phyloP scores from a whole-genome alignment of 2,888 invertebrate genomes.

The Apoderus coryli region DNA sequence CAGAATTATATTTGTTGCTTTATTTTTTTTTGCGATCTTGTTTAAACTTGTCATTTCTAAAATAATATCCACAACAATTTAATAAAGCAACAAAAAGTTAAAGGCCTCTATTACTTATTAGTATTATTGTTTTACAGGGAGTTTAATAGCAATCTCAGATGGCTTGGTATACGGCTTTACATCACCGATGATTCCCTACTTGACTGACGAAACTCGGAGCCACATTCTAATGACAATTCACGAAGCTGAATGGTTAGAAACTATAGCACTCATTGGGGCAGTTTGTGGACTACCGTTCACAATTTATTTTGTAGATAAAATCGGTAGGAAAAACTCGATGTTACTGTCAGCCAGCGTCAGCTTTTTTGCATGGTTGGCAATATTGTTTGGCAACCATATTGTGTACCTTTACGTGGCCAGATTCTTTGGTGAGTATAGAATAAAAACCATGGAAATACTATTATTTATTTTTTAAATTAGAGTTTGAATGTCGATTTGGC shows the following conservation, averaged over 20 bases:
- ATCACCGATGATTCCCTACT: conserved; percentile 28
- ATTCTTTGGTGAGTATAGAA: too few species aligned
- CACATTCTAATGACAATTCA: conserved; percentile 25
- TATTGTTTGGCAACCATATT: conserved; percentile 22
- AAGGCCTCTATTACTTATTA: too few species aligned
- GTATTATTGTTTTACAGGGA: conserved; percentile 21
- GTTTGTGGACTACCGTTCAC: conserved; percentile 25
- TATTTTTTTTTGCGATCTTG: too few species aligned
- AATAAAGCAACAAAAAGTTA: too few species aligned
- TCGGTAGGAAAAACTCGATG: conserved; percentile 27
- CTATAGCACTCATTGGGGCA: conserved; percentile 22
- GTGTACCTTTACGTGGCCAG: conserved; percentile 13
- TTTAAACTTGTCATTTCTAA: too few species aligned
- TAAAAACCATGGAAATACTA: too few species aligned
- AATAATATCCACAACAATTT: too few species aligned
- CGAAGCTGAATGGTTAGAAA: conserved; percentile 24
- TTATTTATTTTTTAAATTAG: too few species aligned
- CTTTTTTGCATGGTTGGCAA: conserved; percentile 27
- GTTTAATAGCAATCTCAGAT: conserved; percentile 30
- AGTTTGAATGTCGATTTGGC: too few species aligned
- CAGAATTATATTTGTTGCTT: too few species aligned
- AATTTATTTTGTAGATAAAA: conserved; percentile 24
- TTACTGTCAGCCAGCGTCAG: conserved; percentile 25
- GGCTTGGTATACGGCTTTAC: conserved; percentile 33
- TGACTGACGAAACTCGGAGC: conserved; percentile 21